These are phyloP conservation scores for Cephalopterus ornatus DNA, from an alignment of 2,113 vertebrate species.

Conservation along the genomic window DNA sequence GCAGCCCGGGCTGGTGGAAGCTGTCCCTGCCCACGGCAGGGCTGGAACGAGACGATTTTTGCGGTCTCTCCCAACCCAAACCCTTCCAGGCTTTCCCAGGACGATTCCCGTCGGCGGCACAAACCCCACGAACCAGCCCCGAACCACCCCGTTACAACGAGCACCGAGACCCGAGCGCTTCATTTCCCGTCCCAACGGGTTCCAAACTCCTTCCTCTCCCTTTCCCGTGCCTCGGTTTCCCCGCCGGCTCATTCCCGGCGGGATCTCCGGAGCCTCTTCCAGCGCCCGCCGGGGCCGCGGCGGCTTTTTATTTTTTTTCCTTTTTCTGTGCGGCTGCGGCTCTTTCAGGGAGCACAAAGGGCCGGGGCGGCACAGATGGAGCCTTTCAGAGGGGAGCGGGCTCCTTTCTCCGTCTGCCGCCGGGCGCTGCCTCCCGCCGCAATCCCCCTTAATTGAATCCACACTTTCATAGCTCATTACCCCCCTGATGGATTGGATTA, in stretches of 20 bases:
- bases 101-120: no score
- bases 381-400: conserved; percentile 52
- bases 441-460: conserved; percentile 68
- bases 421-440: conserved; percentile 61
- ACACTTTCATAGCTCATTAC: conserved; percentile 78
- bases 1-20: no score
- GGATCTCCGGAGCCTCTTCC: neutral
- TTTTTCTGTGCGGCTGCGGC: neutral
- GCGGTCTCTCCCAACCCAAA: no score
- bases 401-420: conserved; percentile 59
- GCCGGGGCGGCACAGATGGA: conserved; percentile 70
- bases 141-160: no score
- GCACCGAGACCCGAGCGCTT: neutral
- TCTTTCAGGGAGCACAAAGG: conserved; percentile 41
- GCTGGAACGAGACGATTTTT: no score
- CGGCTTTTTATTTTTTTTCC: neutral
- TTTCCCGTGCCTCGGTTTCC: neutral
- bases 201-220: neutral
- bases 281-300: neutral
- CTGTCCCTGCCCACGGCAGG: no score
- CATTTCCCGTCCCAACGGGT: no score
- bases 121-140: no score
- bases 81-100: no score
- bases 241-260: no score
- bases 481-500: conserved; percentile 74